These are phyloP conservation scores for Dryobotodes eremita DNA, from an alignment of 2,888 invertebrate genomes.

Conservation along the genomic window DNA sequence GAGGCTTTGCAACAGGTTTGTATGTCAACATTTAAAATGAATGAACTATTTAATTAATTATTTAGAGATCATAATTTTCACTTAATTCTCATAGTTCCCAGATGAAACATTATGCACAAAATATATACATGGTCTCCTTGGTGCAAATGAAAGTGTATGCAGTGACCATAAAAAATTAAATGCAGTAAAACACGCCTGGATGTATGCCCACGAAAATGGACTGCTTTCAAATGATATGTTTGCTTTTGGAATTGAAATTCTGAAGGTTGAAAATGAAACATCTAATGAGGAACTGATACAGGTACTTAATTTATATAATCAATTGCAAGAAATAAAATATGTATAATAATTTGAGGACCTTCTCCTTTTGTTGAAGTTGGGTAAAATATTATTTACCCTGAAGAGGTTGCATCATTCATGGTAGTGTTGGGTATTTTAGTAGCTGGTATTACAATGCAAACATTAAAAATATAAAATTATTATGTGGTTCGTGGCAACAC, in stretches of 20 bases:
- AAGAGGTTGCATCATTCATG: not conserved
- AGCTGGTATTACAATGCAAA: no score
- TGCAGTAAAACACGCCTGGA: constrained; percentile 85
- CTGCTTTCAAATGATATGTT: constrained; percentile 84
- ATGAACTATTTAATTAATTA: not conserved
- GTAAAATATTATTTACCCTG: not conserved
- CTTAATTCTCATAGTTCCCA: constrained; percentile 77
- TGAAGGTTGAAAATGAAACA: constrained; percentile 80
- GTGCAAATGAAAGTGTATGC: constrained; percentile 76
- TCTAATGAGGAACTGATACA: constrained; percentile 77
- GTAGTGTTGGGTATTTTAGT: not conserved
- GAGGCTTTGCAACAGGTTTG: constrained; percentile 82
- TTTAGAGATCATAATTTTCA: not conserved
- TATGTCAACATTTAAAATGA: not conserved
- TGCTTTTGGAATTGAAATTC: constrained; percentile 83
- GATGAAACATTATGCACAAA: constrained; percentile 83
- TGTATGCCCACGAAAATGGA: constrained; percentile 82
- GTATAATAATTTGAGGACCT: no score
- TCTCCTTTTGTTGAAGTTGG: no score
- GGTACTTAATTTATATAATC: constrained; percentile 70
- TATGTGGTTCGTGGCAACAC: no score
- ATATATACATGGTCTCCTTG: constrained; percentile 83
- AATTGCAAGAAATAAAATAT: no score
- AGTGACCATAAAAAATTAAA: constrained; percentile 79
- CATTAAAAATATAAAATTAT: no score